A percentile compares a stretch with the other conserved stretches of the same genome.
Conservation (phyloP, 2,113 vertebrate species). For the Balaenoptera acutorostrata region DNA sequence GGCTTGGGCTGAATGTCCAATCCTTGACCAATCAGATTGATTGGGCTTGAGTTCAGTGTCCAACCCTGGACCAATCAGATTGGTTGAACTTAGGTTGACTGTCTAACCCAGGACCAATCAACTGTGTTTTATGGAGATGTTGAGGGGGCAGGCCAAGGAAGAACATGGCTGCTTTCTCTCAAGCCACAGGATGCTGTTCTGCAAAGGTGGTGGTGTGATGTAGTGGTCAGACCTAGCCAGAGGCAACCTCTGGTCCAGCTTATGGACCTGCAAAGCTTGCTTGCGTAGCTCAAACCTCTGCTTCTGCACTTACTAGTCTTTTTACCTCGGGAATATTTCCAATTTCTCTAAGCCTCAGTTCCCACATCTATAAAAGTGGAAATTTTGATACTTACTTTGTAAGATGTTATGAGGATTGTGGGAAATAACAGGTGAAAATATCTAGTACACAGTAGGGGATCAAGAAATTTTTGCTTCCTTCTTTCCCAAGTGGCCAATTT, state of each 20-base stretch:
- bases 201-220: not conserved
- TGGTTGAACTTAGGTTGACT: not conserved
- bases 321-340: not conserved
- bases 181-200: not conserved
- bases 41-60: not conserved
- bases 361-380: not conserved
- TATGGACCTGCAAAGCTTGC: not conserved
- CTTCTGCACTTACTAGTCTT: not conserved
- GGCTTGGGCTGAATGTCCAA: not conserved
- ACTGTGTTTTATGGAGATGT: not conserved
- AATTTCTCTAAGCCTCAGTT: not conserved
- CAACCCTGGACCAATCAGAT: not conserved
- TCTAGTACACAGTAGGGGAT: not conserved
- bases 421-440: constrained; percentile 16
- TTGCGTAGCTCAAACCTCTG: not conserved
- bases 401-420: not conserved
- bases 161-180: not conserved
- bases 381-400: not conserved
- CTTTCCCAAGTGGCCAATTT: constrained; percentile 63
- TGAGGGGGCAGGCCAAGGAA: not conserved
- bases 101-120: not conserved
- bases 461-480: constrained; percentile 29
- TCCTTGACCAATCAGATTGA: not conserved
- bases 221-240: not conserved
- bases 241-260: not conserved